Conservation (phyloP, 2,888 invertebrate species). For the Rhimphoctona megacephalus region DNA sequence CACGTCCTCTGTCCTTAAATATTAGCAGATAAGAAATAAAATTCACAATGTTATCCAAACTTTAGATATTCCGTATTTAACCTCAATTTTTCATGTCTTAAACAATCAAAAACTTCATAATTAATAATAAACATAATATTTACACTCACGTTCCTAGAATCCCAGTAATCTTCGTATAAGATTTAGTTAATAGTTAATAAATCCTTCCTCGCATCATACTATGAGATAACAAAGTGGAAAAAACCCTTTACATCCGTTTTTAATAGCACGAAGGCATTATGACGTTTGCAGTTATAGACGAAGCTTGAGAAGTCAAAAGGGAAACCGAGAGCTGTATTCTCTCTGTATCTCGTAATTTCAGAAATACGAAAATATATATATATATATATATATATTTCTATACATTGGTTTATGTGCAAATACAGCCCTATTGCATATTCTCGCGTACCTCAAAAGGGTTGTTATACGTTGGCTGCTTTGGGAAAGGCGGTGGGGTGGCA, state of each 20-base stretch:
- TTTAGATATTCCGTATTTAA: too few relatives aligned
- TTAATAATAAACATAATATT: too few relatives aligned
- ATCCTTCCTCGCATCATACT: too few relatives aligned
- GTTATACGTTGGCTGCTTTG: constrained; percentile 42
- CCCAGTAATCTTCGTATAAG: background rate
- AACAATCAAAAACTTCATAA: too few relatives aligned
- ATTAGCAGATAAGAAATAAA: too few relatives aligned
- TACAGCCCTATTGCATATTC: constrained; percentile 2
- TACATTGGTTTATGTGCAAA: background rate
- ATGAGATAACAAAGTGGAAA: background rate
- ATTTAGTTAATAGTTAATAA: background rate
- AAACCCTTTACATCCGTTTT: too few relatives aligned
- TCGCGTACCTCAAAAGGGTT: constrained; percentile 54
- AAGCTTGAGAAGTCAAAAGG: background rate
- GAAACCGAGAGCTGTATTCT: background rate
- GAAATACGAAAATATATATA: background rate
- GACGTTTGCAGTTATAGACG: background rate
- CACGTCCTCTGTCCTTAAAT: too few relatives aligned
- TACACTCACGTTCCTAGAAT: background rate
- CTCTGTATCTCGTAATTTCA: background rate
- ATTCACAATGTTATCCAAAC: background rate
- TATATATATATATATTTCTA: background rate
- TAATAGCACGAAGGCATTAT: background rate
- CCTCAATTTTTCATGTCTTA: too few relatives aligned
- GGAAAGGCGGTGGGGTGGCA: constrained; percentile 28